These are phyloP conservation scores for Muschampia plurimacula DNA, from an alignment of 2,888 invertebrate genomes.

Conservation along the genomic window DNA sequence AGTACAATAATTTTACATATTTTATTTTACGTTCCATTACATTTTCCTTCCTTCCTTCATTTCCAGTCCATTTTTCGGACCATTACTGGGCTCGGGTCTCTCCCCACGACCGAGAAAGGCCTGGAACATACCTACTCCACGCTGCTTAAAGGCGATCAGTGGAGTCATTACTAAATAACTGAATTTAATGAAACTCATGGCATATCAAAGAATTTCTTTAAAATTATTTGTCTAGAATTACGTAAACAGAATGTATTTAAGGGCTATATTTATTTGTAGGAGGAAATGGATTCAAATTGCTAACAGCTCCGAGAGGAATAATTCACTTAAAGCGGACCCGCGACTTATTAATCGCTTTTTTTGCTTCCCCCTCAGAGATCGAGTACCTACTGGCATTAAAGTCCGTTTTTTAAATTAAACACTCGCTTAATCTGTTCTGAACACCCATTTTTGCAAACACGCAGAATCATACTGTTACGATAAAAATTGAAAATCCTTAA, in stretches of 20 bases:
- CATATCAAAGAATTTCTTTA: not conserved
- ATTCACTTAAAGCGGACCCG: not conserved
- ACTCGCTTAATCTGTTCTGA: constrained; percentile 12
- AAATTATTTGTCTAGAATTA: not conserved
- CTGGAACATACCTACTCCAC: too few relatives aligned
- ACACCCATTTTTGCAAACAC: constrained; percentile 15
- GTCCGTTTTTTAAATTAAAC: constrained; percentile 27
- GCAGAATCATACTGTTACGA: not conserved
- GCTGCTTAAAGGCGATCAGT: too few relatives aligned
- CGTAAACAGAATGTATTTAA: not conserved
- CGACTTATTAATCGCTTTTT: constrained; percentile 16
- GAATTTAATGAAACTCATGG: not conserved
- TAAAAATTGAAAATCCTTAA: not conserved
- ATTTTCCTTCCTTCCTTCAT: too few relatives aligned
- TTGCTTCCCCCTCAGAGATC: constrained; percentile 11
- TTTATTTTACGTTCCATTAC: too few relatives aligned
- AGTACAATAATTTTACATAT: too few relatives aligned
- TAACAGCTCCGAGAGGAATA: constrained; percentile 7
- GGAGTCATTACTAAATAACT: too few relatives aligned
- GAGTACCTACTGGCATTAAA: constrained; percentile 6
- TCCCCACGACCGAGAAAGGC: too few relatives aligned
- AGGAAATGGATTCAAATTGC: constrained; percentile 1
- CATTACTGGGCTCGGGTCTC: too few relatives aligned
- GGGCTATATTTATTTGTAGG: not conserved
- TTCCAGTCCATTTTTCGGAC: too few relatives aligned